Base-by-base conservation (phyloP, 2,797 vertebrate species). In the Alcedo quadribrachys region DNA sequence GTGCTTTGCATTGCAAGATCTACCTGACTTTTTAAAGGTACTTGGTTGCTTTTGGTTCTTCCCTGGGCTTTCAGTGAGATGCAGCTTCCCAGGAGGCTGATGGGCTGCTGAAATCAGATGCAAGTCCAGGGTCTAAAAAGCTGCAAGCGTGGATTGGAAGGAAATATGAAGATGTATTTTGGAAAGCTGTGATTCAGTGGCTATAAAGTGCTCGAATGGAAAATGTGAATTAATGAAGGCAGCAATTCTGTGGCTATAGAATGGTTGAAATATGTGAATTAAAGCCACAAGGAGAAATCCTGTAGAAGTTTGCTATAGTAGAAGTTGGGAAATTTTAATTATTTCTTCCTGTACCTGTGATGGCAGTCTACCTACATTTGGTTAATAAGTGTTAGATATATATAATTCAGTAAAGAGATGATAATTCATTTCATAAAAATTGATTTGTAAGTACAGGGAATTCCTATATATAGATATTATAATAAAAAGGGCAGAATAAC, bases 381-480 rank as follows among this genome's bases (percentile, higher is more conserved):
- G 30, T 21, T 91, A 61, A 60, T 81, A 87, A 71, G 14, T 45
- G 25, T 32, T 87, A 46, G 7, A 20, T 51, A 74, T 17, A 69
- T 57, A 60, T 65, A 83, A 77, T 81, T 68, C 32, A 51, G 46
- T 83, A 65, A 60, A 91, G 54, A 57, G 30, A 11, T 63, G 58
- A 58, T 94, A 70, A 74, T 82, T 91, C 1, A 1, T 81, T 75
- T 89, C 1, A 13, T 57, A 68, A 75, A 74, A 92, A 89, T 61
- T 40, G 37, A 61, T 93, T 83, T 75, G 3, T 68, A 87, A 89
- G 50, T 65, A 66, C 10, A 46, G 80, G 80, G 73, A 87, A 68
- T 91, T 83, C 58, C 55, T 91, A 65, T 91, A 75, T 92, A 51
- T 91, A 81, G 82, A 65, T 61, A 43, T 27, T 75, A 25, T 51